Percentiles rank a stretch among this genome's conserved stretches.
Conservation (phyloP, 1,140 invertebrate species). For the Zophobas morio region DNA sequence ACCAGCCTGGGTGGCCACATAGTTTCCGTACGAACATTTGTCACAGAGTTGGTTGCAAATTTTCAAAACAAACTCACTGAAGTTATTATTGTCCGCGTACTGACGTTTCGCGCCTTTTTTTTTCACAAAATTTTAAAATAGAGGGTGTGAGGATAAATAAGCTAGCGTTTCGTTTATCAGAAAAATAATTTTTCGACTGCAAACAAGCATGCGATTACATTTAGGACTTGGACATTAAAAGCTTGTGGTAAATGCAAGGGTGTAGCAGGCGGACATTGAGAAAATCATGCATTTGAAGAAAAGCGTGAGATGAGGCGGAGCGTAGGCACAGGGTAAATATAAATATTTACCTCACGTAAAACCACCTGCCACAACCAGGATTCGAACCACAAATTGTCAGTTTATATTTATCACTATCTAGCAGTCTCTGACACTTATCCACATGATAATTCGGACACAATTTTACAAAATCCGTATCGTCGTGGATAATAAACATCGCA, state of each 20-base stretch:
- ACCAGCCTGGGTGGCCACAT: too few relatives aligned
- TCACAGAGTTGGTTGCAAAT: not conserved
- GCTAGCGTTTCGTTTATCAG: too few relatives aligned
- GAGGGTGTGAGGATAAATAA: too few relatives aligned
- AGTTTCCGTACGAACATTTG: too few relatives aligned
- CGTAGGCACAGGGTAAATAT: slow-evolving; percentile 57
- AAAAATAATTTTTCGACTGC: too few relatives aligned
- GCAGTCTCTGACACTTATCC: slow-evolving; percentile 54
- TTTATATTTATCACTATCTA: slow-evolving; percentile 54
- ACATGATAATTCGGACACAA: slow-evolving; percentile 55
- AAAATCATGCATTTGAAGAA: slow-evolving; percentile 20
- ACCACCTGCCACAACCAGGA: slow-evolving; percentile 61
- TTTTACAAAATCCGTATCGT: slow-evolving; percentile 52
- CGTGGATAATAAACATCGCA: slow-evolving; percentile 62
- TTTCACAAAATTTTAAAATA: not conserved
- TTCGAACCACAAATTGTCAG: slow-evolving; percentile 56
- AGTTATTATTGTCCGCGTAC: not conserved
- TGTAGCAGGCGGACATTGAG: slow-evolving; percentile 22
- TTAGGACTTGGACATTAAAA: not conserved
- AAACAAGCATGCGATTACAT: not conserved
- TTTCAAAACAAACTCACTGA: not conserved
- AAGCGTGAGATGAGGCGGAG: slow-evolving; percentile 25
- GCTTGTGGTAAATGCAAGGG: slow-evolving; percentile 19
- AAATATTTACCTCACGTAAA: slow-evolving; percentile 63
- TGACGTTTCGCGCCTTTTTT: not conserved